phyloP scores from a whole-genome alignment of 2,797 vertebrate species.

The Sebastes flavidus region DNA sequence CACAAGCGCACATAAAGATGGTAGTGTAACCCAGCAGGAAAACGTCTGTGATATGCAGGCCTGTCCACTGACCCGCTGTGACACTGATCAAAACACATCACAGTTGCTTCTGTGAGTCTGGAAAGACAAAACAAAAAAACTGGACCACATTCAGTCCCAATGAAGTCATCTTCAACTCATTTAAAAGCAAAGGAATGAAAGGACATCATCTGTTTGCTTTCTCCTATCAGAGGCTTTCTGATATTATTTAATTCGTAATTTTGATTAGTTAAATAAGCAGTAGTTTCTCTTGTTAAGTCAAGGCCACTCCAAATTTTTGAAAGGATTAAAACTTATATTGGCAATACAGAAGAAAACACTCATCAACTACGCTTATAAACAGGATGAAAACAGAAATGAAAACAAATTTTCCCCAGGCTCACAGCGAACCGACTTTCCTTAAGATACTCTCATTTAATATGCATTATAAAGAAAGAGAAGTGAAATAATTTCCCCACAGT shows the following conservation, averaged over 20 bases:
- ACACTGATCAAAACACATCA: conserved; percentile 71
- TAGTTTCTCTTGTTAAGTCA: background rate
- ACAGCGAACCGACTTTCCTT: background rate
- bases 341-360: background rate
- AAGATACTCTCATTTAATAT: conserved; percentile 13
- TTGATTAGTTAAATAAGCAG: conserved; percentile 22
- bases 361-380: conserved; percentile 3
- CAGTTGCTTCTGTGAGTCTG: conserved; percentile 41
- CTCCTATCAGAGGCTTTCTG: background rate
- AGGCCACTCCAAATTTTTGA: background rate
- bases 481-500: background rate
- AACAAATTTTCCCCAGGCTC: background rate
- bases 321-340: background rate
- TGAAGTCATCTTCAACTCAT: conserved; percentile 18
- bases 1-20: conserved; percentile 13
- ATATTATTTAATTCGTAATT: background rate
- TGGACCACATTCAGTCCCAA: conserved; percentile 15
- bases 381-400: background rate
- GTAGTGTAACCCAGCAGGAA: conserved; percentile 38
- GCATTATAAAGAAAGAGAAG: background rate
- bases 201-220: background rate
- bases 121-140: conserved; percentile 29
- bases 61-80: conserved; percentile 64
- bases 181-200: conserved; percentile 25
- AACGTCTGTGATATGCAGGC: conserved; percentile 37